Evolutionary conservation across 2,113 vertebrate species (phyloP).

Genomic region (Tragelaphus imberbis): DNA sequence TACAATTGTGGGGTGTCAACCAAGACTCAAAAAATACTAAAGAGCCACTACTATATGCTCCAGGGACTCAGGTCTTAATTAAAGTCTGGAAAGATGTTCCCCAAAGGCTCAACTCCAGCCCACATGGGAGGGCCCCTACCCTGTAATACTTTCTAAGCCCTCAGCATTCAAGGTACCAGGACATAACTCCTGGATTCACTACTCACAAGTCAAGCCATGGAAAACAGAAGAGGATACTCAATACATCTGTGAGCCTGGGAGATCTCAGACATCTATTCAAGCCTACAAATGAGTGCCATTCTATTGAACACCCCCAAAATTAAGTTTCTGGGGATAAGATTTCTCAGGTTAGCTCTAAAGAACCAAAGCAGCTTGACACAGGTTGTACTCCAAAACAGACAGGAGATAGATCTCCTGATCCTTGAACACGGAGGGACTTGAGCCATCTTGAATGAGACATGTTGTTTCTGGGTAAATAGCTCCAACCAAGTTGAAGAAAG

Average conservation of each 20-base stretch:
- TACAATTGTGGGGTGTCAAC: background rate
- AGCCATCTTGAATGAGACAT: background rate
- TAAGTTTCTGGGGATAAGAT: background rate
- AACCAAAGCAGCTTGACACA: background rate
- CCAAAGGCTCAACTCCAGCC: background rate
- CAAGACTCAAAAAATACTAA: background rate
- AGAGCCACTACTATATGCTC: background rate
- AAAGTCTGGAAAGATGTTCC: background rate
- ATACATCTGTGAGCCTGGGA: background rate
- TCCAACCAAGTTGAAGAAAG: background rate
- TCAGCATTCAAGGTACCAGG: background rate
- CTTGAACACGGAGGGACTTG: background rate
- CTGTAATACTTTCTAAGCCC: background rate
- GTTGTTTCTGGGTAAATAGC: background rate
- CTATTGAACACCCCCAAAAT: background rate
- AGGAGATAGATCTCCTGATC: background rate
- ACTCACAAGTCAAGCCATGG: background rate
- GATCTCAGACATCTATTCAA: background rate
- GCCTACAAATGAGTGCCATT: background rate
- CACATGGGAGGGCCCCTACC: background rate
- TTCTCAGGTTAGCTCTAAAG: background rate
- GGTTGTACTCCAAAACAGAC: background rate
- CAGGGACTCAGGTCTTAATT: background rate
- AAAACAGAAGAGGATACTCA: background rate
- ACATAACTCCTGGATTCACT: background rate